These are phyloP conservation scores for Syrmaticus mikado DNA, from an alignment of 2,113 vertebrate species.

Conservation along the genomic window DNA sequence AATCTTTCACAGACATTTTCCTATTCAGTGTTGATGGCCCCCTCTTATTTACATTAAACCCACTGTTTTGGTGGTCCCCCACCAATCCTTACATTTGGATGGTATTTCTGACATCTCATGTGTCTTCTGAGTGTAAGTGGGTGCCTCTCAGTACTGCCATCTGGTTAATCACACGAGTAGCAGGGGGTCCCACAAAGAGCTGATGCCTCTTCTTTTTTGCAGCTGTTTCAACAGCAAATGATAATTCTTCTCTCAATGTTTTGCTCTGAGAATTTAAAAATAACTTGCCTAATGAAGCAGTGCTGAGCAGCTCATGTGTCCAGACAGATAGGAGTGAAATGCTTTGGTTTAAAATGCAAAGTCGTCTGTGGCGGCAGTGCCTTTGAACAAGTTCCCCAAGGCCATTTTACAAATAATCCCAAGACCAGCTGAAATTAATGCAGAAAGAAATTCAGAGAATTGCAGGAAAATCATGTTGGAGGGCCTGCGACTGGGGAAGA, in stretches of 20 bases:
- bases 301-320: constrained; percentile 52
- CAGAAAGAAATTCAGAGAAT: constrained; percentile 54
- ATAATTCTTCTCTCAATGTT: constrained; percentile 48
- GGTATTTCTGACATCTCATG: neutral
- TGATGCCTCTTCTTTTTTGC: neutral
- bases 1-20: neutral
- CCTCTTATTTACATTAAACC: neutral
- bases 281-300: constrained; percentile 63
- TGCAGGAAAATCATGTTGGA: constrained; percentile 6
- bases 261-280: constrained; percentile 69
- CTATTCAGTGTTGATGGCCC: neutral
- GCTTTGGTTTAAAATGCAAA: constrained; percentile 54
- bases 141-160: neutral
- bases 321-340: constrained; percentile 63
- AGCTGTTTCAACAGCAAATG: constrained; percentile 54
- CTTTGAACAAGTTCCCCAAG: constrained; percentile 54
- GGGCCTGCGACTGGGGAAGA: constrained; percentile 43
- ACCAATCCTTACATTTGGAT: neutral
- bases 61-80: neutral
- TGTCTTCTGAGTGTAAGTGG: neutral
- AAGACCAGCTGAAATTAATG: constrained; percentile 59
- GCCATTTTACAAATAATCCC: constrained; percentile 47
- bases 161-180: constrained; percentile 29
- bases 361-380: constrained; percentile 7
- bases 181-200: neutral